Conservation (phyloP, 2,797 vertebrate genomes). For the Acanthopagrus latus region DNA sequence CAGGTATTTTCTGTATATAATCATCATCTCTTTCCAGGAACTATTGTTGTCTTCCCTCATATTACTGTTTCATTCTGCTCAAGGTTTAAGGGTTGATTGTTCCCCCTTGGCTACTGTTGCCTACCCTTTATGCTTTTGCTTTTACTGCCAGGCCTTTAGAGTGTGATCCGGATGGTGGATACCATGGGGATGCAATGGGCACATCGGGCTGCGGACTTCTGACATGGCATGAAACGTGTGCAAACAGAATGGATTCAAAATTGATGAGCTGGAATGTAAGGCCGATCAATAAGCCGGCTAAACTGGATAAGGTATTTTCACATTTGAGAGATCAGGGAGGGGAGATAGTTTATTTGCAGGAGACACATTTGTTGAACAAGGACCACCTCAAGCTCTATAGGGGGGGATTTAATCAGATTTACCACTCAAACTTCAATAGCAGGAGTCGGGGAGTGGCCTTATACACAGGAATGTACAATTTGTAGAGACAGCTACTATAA, state of each 20-base stretch:
- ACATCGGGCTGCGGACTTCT: not conserved
- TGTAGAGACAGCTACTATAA: not conserved
- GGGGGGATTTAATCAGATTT: not conserved
- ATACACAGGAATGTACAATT: conserved; percentile 11
- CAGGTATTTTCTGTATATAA: too few relatives aligned
- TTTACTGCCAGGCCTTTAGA: conserved; percentile 5
- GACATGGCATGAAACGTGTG: not conserved
- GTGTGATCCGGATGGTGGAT: not conserved
- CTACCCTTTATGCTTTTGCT: not conserved
- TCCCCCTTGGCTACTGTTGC: not conserved
- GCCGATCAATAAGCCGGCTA: not conserved
- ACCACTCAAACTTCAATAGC: conserved; percentile 10
- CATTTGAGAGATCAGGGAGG: not conserved
- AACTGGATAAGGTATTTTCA: conserved; percentile 10
- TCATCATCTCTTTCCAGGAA: not conserved
- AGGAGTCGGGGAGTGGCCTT: conserved; percentile 6
- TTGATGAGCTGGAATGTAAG: conserved; percentile 11
- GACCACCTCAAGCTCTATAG: not conserved
- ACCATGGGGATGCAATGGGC: not conserved
- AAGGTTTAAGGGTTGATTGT: not conserved
- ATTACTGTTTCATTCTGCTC: not conserved
- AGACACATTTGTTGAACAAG: conserved; percentile 26
- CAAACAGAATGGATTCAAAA: not conserved
- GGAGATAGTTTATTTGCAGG: conserved; percentile 13
- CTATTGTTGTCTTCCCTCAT: not conserved